Evolutionary conservation across 2,113 vertebrate species (phyloP), one percentile per base, ranked within the genome.

Genomic region (Vireo altiloquus): DNA sequence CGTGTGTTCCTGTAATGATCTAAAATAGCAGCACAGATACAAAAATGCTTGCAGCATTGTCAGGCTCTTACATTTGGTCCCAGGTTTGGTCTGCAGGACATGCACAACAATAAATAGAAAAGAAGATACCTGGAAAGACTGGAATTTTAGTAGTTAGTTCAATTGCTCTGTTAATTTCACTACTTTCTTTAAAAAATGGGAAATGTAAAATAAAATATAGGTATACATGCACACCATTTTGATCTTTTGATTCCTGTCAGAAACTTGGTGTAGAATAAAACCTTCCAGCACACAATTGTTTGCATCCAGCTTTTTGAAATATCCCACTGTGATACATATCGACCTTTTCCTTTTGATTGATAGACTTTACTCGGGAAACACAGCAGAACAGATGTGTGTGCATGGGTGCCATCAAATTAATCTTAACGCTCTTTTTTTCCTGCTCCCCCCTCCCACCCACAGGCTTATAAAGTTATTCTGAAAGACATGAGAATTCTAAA

Each of bases 401-500:
- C 68, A 27, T 33, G 85, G 76, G 76, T 91, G 71, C 91, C 86
- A 82, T 96, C 97, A 94, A 95, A 96, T 84, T 81, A 93, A 93
- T 95, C 89, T 94, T 95, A 96, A 93, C 0, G 5, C 82, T 91
- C 63, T 78, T 87, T 72, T 90, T 90, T 87, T 76, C 53, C 59
- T 83, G 71, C 42, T 57, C 35, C 44, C 42, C 23, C 7, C 64
- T 54, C 85, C 80, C 56, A 71, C 78, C 79, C 89, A 76, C 89
- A 56, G 49, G 40, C 64, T 95, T 97, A 88, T 94, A 95, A 95
- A 97, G 56, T 96, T 97, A 95, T 96, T 92, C 93, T 83, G 91
- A 91, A 97, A 97, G 95, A 94, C 91, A 92, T 20, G 89, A 15
- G 33, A 96, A 94, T 93, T 78, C 79, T 90, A 96, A 96, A 96